Evolutionary conservation across 2,113 vertebrate species (phyloP).

Genomic region (Diglossa brunneiventris): DNA sequence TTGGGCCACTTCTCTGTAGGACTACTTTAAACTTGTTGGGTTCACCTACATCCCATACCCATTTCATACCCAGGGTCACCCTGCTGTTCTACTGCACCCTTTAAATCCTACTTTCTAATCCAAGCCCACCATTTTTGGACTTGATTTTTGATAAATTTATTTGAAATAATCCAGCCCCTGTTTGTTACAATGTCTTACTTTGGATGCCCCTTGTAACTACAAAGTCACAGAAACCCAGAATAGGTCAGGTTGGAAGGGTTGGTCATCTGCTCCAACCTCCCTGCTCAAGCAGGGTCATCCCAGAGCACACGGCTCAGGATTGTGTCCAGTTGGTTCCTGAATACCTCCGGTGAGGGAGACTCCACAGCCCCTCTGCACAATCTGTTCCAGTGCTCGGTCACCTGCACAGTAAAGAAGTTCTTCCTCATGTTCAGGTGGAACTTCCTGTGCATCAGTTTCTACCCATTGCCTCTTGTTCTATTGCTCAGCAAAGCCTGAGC

Average conservation of each 20-base stretch:
- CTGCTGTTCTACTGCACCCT: background rate
- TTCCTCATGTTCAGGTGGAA: background rate
- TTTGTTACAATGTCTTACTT: background rate
- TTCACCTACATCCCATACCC: background rate
- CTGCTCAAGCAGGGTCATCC: background rate
- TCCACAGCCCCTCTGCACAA: background rate
- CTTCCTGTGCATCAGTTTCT: background rate
- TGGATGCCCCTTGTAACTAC: background rate
- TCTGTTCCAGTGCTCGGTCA: background rate
- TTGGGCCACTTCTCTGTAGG: background rate
- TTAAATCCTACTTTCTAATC: background rate
- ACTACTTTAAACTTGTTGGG: rapidly evolving
- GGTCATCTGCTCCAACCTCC: background rate
- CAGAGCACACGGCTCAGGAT: background rate
- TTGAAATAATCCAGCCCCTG: background rate
- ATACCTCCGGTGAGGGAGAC: background rate
- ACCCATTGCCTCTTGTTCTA: rapidly evolving
- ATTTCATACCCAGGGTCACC: background rate
- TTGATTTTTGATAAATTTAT: background rate
- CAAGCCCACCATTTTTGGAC: background rate
- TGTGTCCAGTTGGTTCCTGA: background rate
- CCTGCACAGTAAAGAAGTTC: background rate
- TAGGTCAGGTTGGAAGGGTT: background rate
- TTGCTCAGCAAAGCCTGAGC: too few relatives aligned
- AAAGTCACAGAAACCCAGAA: background rate